Evolutionary conservation across 64 coral and sea anemone species (phyloP), one percentile per base, ranked within the genome.

Genomic region (Actinia equina): DNA sequence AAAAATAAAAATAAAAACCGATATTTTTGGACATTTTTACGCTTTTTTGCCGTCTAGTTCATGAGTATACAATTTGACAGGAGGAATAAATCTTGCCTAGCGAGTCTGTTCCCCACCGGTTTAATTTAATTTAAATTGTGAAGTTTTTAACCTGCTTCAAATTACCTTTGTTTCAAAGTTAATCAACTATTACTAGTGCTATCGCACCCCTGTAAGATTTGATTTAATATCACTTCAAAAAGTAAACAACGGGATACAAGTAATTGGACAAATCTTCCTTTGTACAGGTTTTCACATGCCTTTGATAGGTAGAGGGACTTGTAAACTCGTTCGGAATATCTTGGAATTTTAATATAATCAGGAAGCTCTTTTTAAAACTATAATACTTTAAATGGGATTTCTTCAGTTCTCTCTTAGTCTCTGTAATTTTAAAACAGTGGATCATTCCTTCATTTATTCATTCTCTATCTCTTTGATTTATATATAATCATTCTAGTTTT

Each of bases 161-260:
- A 79, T 79, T 79, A 18, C 20, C 77, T 79, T 79, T 79, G 77
- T 79, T 79, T 43, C 44, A 79, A 79, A 41, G 77, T 46, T 79
- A 79, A 79, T 79, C 77, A 45, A 79, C 6, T 16, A 79, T 79
- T 46, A 79, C 77, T 79, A 44, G 44, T 43, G 7, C 77, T 18
- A 79, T 79, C 77, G 22, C 44, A 43, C 20, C 23, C 26, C 12
- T 1, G 27, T 2, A 79, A 20, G 44, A 15, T 79, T 79, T 46
- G 44, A 79, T 79, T 79, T 26, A 43, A 79, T 79, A 79, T 79
- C 77, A 79, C 77, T 79, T 79, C 22, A 5, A 3, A 43, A 43
- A 46, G 6, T 27, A 79, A 79, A 79, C 77, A 79, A 46, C 17
- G 77, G 6, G 13, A 43, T 79, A 65, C 6, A 4, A 65, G 20